Percentiles rank a stretch among this genome's conserved stretches.
Conservation (phyloP, 2,113 vertebrate species). For the Ceuthmochares aereus region DNA sequence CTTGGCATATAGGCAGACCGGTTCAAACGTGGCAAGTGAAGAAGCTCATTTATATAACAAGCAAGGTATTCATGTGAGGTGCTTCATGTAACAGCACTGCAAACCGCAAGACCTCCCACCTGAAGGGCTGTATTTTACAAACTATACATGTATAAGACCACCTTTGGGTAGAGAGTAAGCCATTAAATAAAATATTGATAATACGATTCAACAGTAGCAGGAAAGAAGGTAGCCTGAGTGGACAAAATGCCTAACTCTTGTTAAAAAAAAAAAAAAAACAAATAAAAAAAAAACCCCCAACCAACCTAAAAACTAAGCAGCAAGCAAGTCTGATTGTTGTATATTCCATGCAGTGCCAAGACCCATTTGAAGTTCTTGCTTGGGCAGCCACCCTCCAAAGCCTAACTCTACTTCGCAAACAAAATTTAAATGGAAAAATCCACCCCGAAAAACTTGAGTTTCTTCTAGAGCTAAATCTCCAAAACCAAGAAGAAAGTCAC, state of each 20-base stretch:
- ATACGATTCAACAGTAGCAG: neutral
- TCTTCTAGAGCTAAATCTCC: neutral
- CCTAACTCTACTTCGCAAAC: neutral
- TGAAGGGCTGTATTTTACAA: neutral
- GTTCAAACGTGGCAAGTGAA: conserved; percentile 14
- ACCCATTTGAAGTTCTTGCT: neutral
- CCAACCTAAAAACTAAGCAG: neutral
- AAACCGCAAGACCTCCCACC: neutral
- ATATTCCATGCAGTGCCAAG: neutral
- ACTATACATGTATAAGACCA: neutral
- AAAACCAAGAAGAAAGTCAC: neutral
- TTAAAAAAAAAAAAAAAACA: neutral
- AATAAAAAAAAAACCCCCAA: too few species aligned
- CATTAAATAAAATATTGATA: neutral
- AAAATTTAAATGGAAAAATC: neutral
- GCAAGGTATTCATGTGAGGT: neutral
- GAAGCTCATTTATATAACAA: conserved; percentile 37
- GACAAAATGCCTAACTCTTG: neutral
- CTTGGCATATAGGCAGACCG: neutral
- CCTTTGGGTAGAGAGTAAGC: neutral
- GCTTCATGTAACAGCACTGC: neutral
- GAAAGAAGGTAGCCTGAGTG: neutral
- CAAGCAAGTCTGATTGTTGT: neutral
- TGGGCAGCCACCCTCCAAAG: neutral
- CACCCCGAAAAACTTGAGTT: neutral